Evolutionary conservation across 2,888 invertebrate genomes (phyloP).

Genomic region (Onchidella celtica): DNA sequence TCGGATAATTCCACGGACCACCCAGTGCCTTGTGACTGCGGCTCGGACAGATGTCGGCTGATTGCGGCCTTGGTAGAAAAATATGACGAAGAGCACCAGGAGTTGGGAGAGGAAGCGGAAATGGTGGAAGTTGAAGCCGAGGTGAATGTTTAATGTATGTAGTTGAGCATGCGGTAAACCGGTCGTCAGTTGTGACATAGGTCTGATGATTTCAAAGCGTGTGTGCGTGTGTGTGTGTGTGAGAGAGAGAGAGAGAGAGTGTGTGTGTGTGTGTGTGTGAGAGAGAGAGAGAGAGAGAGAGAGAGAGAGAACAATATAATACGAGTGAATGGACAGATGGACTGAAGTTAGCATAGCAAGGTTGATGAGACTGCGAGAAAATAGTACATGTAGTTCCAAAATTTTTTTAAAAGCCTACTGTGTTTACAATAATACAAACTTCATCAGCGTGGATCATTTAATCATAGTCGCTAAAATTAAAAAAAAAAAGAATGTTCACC

Average conservation of each 20-base stretch:
- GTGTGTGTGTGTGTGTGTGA: background rate
- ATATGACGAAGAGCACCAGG: constrained; percentile 69
- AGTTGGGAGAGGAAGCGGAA: constrained; percentile 68
- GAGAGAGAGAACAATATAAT: background rate
- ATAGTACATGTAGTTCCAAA: too few species aligned
- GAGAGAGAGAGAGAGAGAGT: background rate
- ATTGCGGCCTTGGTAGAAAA: constrained; percentile 71
- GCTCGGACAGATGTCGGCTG: constrained; percentile 65
- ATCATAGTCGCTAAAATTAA: too few species aligned
- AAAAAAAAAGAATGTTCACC: too few species aligned
- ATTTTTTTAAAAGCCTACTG: too few species aligned
- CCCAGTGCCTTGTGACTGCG: constrained; percentile 73
- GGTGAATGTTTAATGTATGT: constrained; percentile 46
- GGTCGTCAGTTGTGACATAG: too few species aligned
- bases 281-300: background rate
- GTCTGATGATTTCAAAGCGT: too few species aligned
- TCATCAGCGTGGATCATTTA: too few species aligned
- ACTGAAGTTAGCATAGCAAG: too few species aligned
- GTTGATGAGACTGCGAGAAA: too few species aligned
- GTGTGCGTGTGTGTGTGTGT: background rate
- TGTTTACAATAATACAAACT: too few species aligned
- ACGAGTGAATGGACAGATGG: background rate
- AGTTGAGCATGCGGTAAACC: too few species aligned
- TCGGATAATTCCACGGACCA: constrained; percentile 64
- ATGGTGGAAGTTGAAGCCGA: constrained; percentile 63